Conservation (phyloP, 2,888 invertebrate species). For the Electrophaes corylata region DNA sequence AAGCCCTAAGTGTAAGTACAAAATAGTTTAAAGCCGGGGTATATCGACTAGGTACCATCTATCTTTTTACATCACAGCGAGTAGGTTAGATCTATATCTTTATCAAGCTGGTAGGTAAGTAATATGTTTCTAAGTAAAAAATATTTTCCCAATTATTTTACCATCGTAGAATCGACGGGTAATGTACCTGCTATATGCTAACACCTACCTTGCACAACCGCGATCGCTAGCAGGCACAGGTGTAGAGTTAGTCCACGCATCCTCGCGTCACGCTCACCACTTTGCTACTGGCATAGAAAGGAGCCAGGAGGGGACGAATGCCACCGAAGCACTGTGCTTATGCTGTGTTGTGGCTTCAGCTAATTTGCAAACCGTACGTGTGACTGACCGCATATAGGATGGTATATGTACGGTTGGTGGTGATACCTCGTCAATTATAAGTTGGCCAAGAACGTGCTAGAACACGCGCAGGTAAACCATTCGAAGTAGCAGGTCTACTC, state of each 20-base stretch:
- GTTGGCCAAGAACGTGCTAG: too few relatives aligned
- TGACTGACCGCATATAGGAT: not conserved
- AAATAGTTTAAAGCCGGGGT: too few relatives aligned
- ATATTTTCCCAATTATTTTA: too few relatives aligned
- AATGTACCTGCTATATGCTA: not conserved
- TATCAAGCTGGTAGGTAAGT: too few relatives aligned
- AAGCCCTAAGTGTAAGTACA: too few relatives aligned
- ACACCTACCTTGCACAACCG: slow-evolving; percentile 38
- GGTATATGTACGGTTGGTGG: not conserved
- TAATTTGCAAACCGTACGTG: slow-evolving; percentile 25
- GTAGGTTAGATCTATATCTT: too few relatives aligned
- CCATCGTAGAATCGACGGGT: too few relatives aligned
- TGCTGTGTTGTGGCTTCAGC: slow-evolving; percentile 4
- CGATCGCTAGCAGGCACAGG: slow-evolving; percentile 27
- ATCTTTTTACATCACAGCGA: too few relatives aligned
- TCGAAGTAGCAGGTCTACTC: too few relatives aligned
- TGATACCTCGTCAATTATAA: slow-evolving; percentile 1
- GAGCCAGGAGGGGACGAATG: slow-evolving; percentile 14
- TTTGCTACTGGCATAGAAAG: slow-evolving; percentile 25
- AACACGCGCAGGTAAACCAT: too few relatives aligned
- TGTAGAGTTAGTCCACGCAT: slow-evolving; percentile 36
- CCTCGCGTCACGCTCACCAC: slow-evolving; percentile 34
- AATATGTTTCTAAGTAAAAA: too few relatives aligned
- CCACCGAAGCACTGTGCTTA: not conserved
- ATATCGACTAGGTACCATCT: too few relatives aligned